A percentile compares a stretch with the other conserved stretches of the same genome.
Conservation (phyloP, 2,888 invertebrate species). For the Zygogramma bicolorata region DNA sequence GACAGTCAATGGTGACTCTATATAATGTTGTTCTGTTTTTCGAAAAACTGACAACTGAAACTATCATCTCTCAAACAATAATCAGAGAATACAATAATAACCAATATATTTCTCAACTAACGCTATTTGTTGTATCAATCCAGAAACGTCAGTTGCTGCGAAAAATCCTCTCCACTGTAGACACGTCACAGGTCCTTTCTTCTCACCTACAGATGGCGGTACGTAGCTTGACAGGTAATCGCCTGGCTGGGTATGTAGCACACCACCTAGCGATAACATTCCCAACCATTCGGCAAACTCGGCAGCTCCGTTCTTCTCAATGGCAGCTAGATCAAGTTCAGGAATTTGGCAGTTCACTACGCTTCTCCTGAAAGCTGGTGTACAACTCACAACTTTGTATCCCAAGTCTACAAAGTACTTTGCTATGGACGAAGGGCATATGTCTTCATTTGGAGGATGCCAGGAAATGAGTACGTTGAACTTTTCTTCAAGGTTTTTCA, state of each 20-base stretch:
- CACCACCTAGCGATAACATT: slow-evolving; percentile 66
- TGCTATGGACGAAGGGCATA: slow-evolving; percentile 74
- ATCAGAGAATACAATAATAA: no score
- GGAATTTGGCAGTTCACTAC: slow-evolving; percentile 66
- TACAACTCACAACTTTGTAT: slow-evolving; percentile 66
- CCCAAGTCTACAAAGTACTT: slow-evolving; percentile 67
- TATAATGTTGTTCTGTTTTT: no score
- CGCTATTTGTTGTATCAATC: slow-evolving; percentile 51
- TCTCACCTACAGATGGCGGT: slow-evolving; percentile 58
- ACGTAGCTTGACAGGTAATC: slow-evolving; percentile 63
- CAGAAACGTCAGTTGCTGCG: slow-evolving; percentile 62
- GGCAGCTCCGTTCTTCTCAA: slow-evolving; percentile 53
- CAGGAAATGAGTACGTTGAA: slow-evolving; percentile 69
- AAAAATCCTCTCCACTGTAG: slow-evolving; percentile 70
- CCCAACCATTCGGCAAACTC: slow-evolving; percentile 72
- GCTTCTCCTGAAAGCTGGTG: slow-evolving; percentile 61
- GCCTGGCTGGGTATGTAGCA: slow-evolving; percentile 57
- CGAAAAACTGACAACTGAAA: neutral
- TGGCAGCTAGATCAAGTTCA: slow-evolving; percentile 44
- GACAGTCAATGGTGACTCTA: no score
- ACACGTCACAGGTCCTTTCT: slow-evolving; percentile 62
- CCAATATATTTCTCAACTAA: slow-evolving; percentile 27
- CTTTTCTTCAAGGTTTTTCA: slow-evolving; percentile 63
- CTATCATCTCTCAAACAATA: no score
- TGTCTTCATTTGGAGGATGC: slow-evolving; percentile 67